Evolutionary conservation across 2,113 vertebrate species (phyloP), one percentile per base, ranked within the genome.

Genomic region (Otus sunia): DNA sequence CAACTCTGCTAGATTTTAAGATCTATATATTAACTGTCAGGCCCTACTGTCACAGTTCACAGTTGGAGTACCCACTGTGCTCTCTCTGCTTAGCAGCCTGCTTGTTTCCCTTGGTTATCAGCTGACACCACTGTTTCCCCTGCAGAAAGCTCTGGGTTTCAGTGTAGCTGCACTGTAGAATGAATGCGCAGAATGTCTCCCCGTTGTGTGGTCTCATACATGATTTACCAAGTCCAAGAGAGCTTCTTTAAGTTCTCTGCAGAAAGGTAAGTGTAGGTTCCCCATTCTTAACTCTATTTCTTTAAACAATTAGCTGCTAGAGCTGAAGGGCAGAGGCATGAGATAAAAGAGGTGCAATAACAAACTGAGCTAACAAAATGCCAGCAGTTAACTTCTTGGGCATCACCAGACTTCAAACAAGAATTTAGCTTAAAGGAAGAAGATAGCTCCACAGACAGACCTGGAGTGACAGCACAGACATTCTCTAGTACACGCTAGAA

Each of bases 201-300:
- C 26, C 1, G 0, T 6, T 39, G 6, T 15, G 55, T 15, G 5
- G 8, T 47, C 68, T 86, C 43, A 43, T 13, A 37, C 11, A 2
- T 6, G 15, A 34, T 49, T 84, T 74, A 74, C 32, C 18, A 53
- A 43, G 16, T 15, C 21, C 41, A 15, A n/a, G 18, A 67, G 13
- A 55, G 34, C 39, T 41, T 22, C 30, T 74, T 81, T 19, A 78
- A 14, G 13, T 23, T 45, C 26, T 41, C 20, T 39, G 37, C 41
- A 37, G 55, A 66, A 81, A 66, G 11, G 7, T 39, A 8, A 1
- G 13, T 27, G 11, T n/a, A n/a, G 21, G 21, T 69, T 64, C 15
- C 34, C 34, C 15, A 10, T 49, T 80, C 43, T 73, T 36, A 52
- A 11, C 27, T 55, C 53, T 27, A 9, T n/a, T 16, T 18, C 5